phyloP scores from a whole-genome alignment of 2,797 vertebrate genomes.

The Enteromius afrohamiltoni region DNA sequence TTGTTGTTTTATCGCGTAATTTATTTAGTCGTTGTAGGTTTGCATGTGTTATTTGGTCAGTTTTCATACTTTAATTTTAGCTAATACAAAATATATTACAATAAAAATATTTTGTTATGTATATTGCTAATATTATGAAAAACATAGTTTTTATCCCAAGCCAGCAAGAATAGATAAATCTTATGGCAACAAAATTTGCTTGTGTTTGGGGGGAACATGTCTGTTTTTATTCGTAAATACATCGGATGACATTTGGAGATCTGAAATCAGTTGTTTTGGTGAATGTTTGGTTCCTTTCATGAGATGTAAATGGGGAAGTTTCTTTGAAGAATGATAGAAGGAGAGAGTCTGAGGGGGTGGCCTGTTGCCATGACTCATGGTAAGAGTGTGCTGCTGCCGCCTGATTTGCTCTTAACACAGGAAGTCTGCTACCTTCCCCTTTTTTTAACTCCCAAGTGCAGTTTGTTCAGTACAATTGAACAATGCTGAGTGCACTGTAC shows the following conservation, averaged over 20 bases:
- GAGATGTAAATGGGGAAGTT: conserved; percentile 45
- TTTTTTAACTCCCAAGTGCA: conserved; percentile 37
- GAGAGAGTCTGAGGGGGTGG: conserved; percentile 3
- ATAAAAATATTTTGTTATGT: not conserved
- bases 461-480: not conserved
- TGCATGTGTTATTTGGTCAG: not conserved
- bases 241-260: not conserved
- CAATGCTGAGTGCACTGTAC: not conserved
- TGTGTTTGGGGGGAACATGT: not conserved
- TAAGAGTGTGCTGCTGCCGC: conserved; percentile 29
- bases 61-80: not conserved
- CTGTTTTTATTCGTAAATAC: not conserved
- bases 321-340: conserved; percentile 27
- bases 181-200: too few species aligned
- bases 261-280: not conserved
- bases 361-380: conserved; percentile 16
- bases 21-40: not conserved
- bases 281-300: conserved; percentile 4
- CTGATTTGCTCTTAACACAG: conserved; percentile 56
- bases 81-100: not conserved
- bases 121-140: not conserved
- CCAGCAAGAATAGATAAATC: not conserved
- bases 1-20: not conserved
- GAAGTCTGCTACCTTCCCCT: conserved; percentile 57
- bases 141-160: not conserved